Conservation (phyloP, 37 sponge, comb jelly and placozoan genomes). For the Diacarnus erythraeanus region DNA sequence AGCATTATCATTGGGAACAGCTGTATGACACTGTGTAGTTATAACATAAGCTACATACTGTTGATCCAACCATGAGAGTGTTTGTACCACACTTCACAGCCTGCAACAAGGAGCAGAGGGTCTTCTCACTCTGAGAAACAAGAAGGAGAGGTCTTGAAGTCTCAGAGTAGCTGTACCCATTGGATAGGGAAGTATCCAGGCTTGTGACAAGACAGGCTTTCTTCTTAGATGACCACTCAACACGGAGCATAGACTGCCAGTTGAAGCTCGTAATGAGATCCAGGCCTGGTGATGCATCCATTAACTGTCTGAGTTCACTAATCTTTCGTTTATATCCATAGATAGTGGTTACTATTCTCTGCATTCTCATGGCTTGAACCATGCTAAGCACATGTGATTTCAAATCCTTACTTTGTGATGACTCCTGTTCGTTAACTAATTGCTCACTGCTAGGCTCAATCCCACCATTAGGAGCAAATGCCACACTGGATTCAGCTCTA, state of each 20-base stretch:
- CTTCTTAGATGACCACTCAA: conserved; percentile 14
- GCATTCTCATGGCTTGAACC: not conserved
- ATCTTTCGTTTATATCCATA: not conserved
- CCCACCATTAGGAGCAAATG: not conserved
- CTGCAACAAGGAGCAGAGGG: conserved; percentile 27
- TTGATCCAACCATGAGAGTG: conserved; percentile 20
- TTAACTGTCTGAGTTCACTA: not conserved
- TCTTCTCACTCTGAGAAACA: conserved; percentile 18
- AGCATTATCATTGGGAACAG: no score
- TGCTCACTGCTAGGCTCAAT: not conserved
- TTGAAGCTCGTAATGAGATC: conserved; percentile 15
- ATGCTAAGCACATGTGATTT: not conserved
- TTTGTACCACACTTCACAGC: conserved; percentile 9
- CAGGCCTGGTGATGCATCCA: not conserved
- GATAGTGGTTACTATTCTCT: conserved; percentile 19
- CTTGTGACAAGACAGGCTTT: not conserved
- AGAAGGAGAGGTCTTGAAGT: conserved; percentile 12
- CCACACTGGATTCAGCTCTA: not conserved
- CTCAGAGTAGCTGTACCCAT: conserved; percentile 38
- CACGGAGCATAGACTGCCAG: conserved; percentile 41
- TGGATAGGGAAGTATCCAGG: conserved; percentile 19
- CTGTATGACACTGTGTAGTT: no score
- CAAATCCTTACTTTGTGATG: not conserved
- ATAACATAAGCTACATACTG: no score
- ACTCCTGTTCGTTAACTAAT: not conserved